phyloP scores from a whole-genome alignment of 2,797 vertebrate genomes.

The Emydoidea blandingii region DNA sequence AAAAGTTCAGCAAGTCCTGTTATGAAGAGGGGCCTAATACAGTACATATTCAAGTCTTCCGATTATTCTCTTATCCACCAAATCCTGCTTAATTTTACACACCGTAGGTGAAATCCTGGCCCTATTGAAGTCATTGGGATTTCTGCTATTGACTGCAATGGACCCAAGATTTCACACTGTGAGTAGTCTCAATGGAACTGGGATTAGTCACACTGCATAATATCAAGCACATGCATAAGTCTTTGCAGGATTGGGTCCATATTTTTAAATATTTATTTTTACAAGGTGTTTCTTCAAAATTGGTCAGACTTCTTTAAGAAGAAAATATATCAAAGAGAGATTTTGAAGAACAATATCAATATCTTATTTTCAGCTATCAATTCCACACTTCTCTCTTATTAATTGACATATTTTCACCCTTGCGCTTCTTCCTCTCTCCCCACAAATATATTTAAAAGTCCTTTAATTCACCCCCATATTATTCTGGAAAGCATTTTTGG shows the following conservation, averaged over 20 bases:
- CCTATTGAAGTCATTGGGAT: background rate
- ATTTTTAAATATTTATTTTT: slow-evolving; percentile 14
- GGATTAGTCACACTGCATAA: slow-evolving; percentile 36
- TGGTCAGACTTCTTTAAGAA: background rate
- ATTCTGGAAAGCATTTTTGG: background rate
- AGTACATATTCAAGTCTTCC: background rate
- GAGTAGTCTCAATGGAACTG: slow-evolving; percentile 2
- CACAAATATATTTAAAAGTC: background rate
- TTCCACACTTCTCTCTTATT: background rate
- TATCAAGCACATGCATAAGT: slow-evolving; percentile 11
- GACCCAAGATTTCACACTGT: background rate
- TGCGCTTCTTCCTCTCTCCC: background rate
- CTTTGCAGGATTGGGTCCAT: background rate
- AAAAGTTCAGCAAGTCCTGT: background rate
- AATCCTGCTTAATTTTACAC: background rate
- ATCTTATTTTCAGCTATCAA: background rate
- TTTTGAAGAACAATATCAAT: background rate
- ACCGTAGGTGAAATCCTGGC: background rate
- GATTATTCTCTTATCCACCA: slow-evolving; percentile 17
- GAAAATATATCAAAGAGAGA: no score
- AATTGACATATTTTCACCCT: background rate
- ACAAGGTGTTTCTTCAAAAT: background rate
- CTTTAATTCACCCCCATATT: background rate
- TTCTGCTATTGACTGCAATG: background rate
- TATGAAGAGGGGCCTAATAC: slow-evolving; percentile 8